Evolutionary conservation across 2,888 invertebrate species (phyloP), one percentile per base, ranked within the genome.

Genomic region (Fragum whitleyi): DNA sequence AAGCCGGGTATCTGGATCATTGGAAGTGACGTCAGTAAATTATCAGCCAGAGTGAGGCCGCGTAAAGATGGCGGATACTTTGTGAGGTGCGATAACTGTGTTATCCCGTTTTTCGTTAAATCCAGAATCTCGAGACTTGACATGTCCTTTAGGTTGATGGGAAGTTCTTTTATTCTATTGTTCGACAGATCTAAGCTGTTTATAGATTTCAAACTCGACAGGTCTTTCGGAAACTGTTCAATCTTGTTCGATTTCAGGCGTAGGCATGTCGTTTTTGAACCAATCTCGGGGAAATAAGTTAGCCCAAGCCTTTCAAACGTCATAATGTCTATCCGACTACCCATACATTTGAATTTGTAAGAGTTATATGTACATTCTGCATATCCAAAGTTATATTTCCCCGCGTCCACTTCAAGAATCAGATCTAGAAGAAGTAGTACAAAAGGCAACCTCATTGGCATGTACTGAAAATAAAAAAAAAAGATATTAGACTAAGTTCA

Each of bases 1-100:
- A 85, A 61, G 19, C 77, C 75, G 2, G 85, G 85, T 9, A 85
- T 67, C 19, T 62, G 19, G 6, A 79, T 62, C 5, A 76, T 77
- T 2, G 85, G 85, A 23, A 85, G 57, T n/a, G 77, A 74, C 53
- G 70, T 77, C 72, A 85, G 53, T 0, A 26, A 2, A 53, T 85
- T 85, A 19, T 39, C 69, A 3, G 77, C 74, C 55, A 85, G 47
- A 19, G 81, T 36, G 7, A 85, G 61, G 6, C 81, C 81, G 32
- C 77, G 77, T 16, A 85, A 65, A 47, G 85, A 81, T 19, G 26
- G 72, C 28, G 85, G 85, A 61, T 79, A 85, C 65, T 74, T 51
- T 21, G 81, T 81, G 2, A 7, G 16, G 1, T 72, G 51, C 2
- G 81, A 81, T 14, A 85, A 26, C 14, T 42, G 36, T 0, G 51